Conservation (phyloP, 2,888 invertebrate genomes). For the Caenorhabditis angaria region DNA sequence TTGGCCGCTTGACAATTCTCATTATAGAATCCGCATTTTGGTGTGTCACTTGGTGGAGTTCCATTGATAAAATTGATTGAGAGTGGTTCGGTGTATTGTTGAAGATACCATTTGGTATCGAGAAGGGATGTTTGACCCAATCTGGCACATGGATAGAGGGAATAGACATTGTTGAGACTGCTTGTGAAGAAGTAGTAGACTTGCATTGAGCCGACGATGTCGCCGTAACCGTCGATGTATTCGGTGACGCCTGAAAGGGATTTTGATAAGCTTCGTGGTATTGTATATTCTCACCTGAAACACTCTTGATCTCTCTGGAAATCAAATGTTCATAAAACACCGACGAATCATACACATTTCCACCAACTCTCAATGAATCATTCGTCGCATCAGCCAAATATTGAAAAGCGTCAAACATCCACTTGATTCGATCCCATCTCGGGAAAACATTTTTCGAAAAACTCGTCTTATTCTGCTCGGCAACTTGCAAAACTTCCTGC, state of each 20-base stretch:
- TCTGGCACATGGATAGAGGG: constrained; percentile 23
- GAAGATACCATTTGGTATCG: constrained; percentile 9
- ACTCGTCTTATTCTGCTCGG: background rate
- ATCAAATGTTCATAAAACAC: constrained; percentile 38
- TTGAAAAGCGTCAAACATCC: constrained; percentile 30
- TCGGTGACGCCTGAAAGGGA: too few relatives aligned
- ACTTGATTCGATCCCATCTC: constrained; percentile 42
- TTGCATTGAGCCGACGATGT: constrained; percentile 38
- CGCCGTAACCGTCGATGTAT: constrained; percentile 48
- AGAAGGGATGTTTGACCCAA: constrained; percentile 13
- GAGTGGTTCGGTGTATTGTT: constrained; percentile 23
- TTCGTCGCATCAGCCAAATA: constrained; percentile 31
- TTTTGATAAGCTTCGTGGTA: too few relatives aligned
- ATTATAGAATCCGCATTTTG: constrained; percentile 43
- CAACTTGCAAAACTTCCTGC: constrained; percentile 9
- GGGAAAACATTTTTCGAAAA: constrained; percentile 13
- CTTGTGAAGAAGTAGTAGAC: constrained; percentile 34
- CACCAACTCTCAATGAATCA: constrained; percentile 32
- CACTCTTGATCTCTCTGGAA: constrained; percentile 36
- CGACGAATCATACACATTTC: constrained; percentile 25
- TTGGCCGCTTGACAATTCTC: constrained; percentile 35
- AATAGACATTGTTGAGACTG: constrained; percentile 16
- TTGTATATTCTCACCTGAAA: too few relatives aligned
- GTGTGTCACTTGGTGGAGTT: constrained; percentile 35
- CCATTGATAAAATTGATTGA: constrained; percentile 40